Percentiles rank a stretch among this genome's conserved stretches.
These are phyloP conservation scores for Platichthys stellatus DNA, from an alignment of 2,113 vertebrate species.

Conservation along the genomic window DNA sequence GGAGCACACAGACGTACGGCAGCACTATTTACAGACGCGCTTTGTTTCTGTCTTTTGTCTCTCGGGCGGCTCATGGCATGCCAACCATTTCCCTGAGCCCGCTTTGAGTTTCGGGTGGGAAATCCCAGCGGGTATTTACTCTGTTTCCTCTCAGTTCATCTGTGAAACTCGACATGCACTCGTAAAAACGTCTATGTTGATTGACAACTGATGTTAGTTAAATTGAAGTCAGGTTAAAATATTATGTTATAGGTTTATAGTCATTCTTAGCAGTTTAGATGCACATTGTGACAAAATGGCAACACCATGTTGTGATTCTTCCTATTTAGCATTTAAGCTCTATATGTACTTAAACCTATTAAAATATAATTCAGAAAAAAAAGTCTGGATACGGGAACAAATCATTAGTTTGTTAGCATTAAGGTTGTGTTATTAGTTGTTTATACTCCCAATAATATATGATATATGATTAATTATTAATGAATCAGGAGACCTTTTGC, in stretches of 20 bases:
- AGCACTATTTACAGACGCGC: constrained; percentile 72
- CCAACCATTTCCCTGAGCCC: constrained; percentile 60
- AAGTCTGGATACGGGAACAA: too few species aligned
- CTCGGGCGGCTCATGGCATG: constrained; percentile 47
- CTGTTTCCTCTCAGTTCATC: background rate
- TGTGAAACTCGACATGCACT: background rate
- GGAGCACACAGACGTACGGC: constrained; percentile 41
- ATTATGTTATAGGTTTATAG: too few species aligned
- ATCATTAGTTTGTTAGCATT: too few species aligned
- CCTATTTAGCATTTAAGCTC: too few species aligned
- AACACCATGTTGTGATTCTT: too few species aligned
- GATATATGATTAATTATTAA: background rate
- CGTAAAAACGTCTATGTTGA: background rate
- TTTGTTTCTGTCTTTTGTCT: constrained; percentile 72
- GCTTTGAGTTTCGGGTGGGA: constrained; percentile 22
- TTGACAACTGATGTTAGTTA: background rate
- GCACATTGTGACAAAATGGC: too few species aligned
- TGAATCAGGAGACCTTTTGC: background rate
- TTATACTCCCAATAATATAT: too few species aligned
- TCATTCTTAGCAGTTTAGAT: too few species aligned
- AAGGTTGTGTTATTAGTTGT: background rate
- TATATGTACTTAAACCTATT: too few species aligned
- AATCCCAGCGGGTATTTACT: constrained; percentile 22
- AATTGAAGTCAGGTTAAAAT: background rate
- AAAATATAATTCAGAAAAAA: too few species aligned